These are phyloP conservation scores for Protobothrops flavoviridis DNA, from an alignment of 2,113 vertebrate genomes.

Conservation along the genomic window DNA sequence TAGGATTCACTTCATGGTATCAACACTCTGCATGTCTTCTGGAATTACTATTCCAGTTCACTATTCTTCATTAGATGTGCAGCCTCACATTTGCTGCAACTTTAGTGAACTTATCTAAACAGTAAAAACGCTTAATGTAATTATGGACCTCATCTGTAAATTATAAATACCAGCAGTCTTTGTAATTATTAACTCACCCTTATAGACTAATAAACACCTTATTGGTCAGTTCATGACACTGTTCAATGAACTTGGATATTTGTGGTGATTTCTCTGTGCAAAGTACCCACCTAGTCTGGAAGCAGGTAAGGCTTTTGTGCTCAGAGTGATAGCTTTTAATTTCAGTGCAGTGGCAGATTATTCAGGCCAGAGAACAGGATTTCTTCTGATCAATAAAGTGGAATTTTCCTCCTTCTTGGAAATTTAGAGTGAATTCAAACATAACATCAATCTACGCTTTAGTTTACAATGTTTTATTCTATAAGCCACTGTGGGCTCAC, in stretches of 20 bases:
- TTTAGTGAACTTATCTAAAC: neutral
- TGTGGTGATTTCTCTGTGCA: neutral
- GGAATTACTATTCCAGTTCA: neutral
- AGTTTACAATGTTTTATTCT: neutral
- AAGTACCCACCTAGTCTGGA: neutral
- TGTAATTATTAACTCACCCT: constrained; percentile 7
- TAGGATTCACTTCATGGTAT: neutral
- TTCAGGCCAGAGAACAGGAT: neutral
- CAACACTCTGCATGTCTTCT: neutral
- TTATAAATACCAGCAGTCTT: neutral
- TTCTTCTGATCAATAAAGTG: neutral
- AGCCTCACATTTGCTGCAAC: neutral
- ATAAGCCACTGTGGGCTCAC: neutral
- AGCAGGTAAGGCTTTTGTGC: neutral
- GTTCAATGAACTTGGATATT: neutral
- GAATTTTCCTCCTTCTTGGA: neutral
- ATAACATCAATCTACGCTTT: neutral
- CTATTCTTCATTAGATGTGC: neutral
- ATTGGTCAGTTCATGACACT: neutral
- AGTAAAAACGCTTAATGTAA: neutral
- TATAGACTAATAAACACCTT: neutral
- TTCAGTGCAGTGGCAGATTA: neutral
- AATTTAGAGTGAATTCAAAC: neutral
- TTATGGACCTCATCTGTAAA: neutral
- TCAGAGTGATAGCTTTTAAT: neutral